Base-by-base conservation (phyloP, 2,797 vertebrate species). In the Sebastes flavidus region DNA sequence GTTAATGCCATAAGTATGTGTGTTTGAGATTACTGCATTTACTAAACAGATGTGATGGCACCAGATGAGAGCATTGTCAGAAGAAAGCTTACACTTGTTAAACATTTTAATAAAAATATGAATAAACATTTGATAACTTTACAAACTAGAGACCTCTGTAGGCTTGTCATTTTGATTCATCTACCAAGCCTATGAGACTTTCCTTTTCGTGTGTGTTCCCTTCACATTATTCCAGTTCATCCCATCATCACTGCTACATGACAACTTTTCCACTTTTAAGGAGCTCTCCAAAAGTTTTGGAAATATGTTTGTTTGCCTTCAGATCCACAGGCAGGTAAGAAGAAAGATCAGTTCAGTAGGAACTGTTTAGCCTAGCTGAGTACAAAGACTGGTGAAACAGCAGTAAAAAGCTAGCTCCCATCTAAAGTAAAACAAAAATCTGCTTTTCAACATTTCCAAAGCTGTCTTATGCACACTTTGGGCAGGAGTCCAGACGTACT, bases 81-180 rank as follows among this genome's bases (percentile, higher is more conserved):
- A 72, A 65, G 24, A 75, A 74, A 49, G 75, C 77, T 71, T 77
- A 83, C 61, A 85, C 77, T 56, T 94, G 90, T 92, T 86, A 68
- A 85, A 74, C 65, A 67, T 54, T 82, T 90, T 82, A 89, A 82
- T 89, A 84, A 87, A 92, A 84, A 4, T 87, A 83, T 86, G 13
- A 93, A 92, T 87, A 86, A 90, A 90, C 65, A 80, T 91, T 88
- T 90, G 77, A 86, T 84, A 89, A 81, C 54, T 89, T 84, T 66
- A 75, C 56, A 80, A 67, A 79, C 65, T 14, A 25, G 52, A 85
- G 56, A 71, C 14, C 30, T 80, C 75, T 62, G 74, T 49, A 77
- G 75, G 72, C 55, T 73, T 62, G 34, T 86, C 70, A 72, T 86
- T 88, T 84, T 59, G 55, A 79, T 78, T 67, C 29, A 83, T 77